Evolutionary conservation across 2,113 vertebrate genomes (phyloP).

Genomic region (Gracilinanus agilis): DNA sequence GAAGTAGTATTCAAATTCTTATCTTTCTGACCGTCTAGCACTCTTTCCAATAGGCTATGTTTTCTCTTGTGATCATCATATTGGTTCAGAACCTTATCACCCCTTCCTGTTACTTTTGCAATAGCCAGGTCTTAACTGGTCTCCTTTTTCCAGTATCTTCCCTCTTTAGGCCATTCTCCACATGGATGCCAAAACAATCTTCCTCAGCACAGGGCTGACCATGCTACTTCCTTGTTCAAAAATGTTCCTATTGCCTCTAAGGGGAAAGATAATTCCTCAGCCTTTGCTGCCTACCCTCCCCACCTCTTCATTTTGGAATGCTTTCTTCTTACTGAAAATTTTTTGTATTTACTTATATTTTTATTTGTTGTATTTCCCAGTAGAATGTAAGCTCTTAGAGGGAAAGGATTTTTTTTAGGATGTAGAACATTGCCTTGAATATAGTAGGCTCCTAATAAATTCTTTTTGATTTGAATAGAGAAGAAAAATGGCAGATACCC

Average conservation of each 20-base stretch:
- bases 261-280: not conserved
- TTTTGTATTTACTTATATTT: not conserved
- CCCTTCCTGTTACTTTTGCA: not conserved
- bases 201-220: too few relatives aligned
- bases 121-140: not conserved
- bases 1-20: not conserved
- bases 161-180: too few relatives aligned
- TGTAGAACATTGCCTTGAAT: not conserved
- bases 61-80: not conserved
- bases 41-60: not conserved
- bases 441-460: not conserved
- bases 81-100: not conserved
- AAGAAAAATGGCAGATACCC: not conserved
- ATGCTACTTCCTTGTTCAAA: too few relatives aligned
- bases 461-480: not conserved
- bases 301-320: not conserved
- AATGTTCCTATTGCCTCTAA: too few relatives aligned
- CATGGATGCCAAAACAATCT: too few relatives aligned
- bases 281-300: not conserved
- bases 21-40: not conserved
- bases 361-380: not conserved
- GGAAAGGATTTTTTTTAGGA: not conserved
- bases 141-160: too few relatives aligned
- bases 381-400: not conserved
- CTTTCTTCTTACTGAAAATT: not conserved